These are phyloP conservation scores for Xiphophorus couchianus DNA, from an alignment of 2,113 vertebrate genomes.

Conservation along the genomic window DNA sequence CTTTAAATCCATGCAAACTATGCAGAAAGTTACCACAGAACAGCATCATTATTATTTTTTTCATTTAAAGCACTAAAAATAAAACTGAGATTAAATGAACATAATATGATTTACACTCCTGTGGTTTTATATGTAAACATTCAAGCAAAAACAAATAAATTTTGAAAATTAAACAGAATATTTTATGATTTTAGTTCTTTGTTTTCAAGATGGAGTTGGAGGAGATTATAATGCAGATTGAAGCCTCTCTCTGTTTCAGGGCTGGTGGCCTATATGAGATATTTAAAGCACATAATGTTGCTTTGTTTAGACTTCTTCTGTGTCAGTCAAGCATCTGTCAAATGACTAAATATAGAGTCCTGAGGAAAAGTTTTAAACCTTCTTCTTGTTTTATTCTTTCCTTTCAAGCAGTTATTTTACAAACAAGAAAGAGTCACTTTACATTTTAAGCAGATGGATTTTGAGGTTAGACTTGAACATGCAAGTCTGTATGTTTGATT, in stretches of 20 bases:
- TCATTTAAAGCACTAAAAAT: too few relatives aligned
- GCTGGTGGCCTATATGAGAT: background rate
- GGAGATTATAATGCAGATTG: background rate
- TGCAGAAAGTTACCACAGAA: background rate
- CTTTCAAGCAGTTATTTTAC: background rate
- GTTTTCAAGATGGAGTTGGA: background rate
- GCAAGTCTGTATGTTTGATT: too few relatives aligned
- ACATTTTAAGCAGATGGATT: background rate
- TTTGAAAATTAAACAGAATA: background rate
- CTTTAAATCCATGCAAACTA: background rate
- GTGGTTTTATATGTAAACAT: background rate
- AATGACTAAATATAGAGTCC: background rate
- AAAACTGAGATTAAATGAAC: too few relatives aligned
- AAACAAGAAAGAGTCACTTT: too few relatives aligned
- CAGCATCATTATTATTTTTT: too few relatives aligned
- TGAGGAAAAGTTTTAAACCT: background rate
- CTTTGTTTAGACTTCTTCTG: background rate
- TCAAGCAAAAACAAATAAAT: background rate
- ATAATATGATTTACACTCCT: background rate
- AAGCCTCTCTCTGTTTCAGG: too few relatives aligned
- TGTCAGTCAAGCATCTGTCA: background rate
- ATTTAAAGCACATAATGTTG: constrained; percentile 1
- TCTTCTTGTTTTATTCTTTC: background rate
- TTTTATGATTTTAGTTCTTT: background rate
- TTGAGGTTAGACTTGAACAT: background rate